Evolutionary conservation across 2,113 vertebrate genomes (phyloP).

Genomic region (Carettochelys insculpta): DNA sequence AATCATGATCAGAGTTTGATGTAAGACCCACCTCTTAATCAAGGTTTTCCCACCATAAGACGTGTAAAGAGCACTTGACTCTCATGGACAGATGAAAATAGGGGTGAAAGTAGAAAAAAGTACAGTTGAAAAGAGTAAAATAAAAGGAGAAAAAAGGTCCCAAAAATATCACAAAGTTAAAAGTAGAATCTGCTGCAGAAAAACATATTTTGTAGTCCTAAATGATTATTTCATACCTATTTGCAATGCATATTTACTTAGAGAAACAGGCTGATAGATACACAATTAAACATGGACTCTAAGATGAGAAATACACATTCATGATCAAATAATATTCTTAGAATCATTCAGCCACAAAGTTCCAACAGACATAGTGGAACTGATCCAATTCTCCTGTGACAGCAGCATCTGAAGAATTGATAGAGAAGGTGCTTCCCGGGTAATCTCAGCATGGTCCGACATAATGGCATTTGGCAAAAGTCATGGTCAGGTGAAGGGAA

Average conservation of each 20-base stretch:
- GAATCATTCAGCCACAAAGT: not conserved
- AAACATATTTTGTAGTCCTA: not conserved
- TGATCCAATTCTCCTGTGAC: fast-evolving
- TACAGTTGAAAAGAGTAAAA: not conserved
- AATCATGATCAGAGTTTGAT: conserved; percentile 46
- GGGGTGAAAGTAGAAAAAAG: not conserved
- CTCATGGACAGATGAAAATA: not conserved
- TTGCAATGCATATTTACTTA: not conserved
- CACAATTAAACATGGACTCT: not conserved
- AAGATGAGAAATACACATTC: not conserved
- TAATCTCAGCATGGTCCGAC: fast-evolving
- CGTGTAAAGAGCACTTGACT: not conserved
- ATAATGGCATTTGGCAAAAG: not conserved
- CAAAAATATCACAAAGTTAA: not conserved
- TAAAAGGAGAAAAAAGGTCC: not conserved
- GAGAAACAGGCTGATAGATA: not conserved
- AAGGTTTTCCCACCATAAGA: conserved; percentile 19
- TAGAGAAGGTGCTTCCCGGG: not conserved
- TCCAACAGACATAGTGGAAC: not conserved
- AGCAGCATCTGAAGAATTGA: not conserved
- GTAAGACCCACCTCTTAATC: conserved; percentile 20
- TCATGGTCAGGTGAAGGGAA: not conserved
- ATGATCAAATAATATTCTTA: not conserved
- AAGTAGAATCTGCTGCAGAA: not conserved
- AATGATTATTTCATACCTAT: not conserved